These are phyloP conservation scores for Diabrotica undecimpunctata DNA, from an alignment of 1,140 invertebrate genomes.

Conservation along the genomic window DNA sequence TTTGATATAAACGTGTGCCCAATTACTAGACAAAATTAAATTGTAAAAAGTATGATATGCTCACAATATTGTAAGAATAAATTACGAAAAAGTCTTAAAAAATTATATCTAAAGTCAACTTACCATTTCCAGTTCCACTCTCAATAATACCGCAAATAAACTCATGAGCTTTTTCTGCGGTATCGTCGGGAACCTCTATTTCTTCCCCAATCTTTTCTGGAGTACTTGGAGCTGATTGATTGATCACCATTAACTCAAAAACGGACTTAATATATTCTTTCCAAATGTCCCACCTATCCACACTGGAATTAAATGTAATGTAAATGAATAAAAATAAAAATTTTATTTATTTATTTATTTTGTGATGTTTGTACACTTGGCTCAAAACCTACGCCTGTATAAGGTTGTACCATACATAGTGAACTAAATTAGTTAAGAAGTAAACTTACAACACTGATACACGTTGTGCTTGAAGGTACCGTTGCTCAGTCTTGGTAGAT, in stretches of 20 bases:
- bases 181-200: conserved; percentile 46
- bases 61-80: no score
- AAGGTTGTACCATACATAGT: no score
- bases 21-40: no score
- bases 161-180: conserved; percentile 61
- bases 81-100: no score
- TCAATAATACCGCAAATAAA: conserved; percentile 52
- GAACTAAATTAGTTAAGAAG: no score
- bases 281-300: conserved; percentile 74
- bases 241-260: conserved; percentile 51
- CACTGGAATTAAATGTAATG: conserved; percentile 48
- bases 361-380: no score
- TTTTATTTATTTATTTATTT: not conserved
- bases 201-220: conserved; percentile 28
- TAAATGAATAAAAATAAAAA: not conserved
- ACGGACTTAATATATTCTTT: conserved; percentile 67
- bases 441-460: no score
- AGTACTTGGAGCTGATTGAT: conserved; percentile 27
- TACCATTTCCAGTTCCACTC: conserved; percentile 40
- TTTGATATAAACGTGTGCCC: no score
- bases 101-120: conserved; percentile 1
- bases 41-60: no score
- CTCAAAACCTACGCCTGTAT: no score
- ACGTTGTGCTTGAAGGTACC: no score
- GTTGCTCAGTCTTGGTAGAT: no score